These are phyloP conservation scores for Pantherophis vulpinus DNA, from an alignment of 2,797 vertebrate species.

Conservation along the genomic window DNA sequence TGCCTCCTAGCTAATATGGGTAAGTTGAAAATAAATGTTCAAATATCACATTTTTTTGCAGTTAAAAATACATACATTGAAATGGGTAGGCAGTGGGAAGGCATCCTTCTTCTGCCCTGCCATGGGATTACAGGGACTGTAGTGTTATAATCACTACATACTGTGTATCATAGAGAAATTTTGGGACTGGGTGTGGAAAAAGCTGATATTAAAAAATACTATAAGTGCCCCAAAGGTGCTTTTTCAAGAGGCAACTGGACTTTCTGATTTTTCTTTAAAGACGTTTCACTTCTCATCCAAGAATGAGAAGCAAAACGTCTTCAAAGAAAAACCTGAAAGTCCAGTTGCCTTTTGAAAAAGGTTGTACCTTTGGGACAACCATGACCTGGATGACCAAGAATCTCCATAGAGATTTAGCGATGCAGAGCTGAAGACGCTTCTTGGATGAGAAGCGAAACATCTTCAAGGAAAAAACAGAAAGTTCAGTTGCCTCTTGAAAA, in stretches of 20 bases:
- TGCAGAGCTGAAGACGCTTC: too few species aligned
- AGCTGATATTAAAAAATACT: neutral
- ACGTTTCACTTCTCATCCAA: too few species aligned
- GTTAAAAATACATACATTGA: neutral
- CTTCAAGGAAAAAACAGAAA: too few species aligned
- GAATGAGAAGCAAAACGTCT: too few species aligned
- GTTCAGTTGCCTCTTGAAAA: too few species aligned
- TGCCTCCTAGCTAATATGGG: constrained; percentile 97
- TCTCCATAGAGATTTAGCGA: neutral
- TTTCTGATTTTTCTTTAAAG: too few species aligned
- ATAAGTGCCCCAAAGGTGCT: neutral
- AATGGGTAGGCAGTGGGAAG: neutral
- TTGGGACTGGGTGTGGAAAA: neutral
- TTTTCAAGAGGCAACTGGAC: too few species aligned
- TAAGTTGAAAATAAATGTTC: constrained; percentile 66
- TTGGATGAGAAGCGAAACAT: too few species aligned
- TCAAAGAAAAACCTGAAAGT: too few species aligned
- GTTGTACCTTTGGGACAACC: too few species aligned
- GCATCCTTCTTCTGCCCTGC: neutral
- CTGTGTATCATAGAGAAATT: neutral
- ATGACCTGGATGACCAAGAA: too few species aligned
- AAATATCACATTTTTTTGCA: neutral
- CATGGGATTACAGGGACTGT: neutral
- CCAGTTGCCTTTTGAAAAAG: too few species aligned
- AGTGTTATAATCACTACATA: neutral